Base-by-base conservation (phyloP, 35 echinoderm and acorn worm species). In the Amphiura filiformis region DNA sequence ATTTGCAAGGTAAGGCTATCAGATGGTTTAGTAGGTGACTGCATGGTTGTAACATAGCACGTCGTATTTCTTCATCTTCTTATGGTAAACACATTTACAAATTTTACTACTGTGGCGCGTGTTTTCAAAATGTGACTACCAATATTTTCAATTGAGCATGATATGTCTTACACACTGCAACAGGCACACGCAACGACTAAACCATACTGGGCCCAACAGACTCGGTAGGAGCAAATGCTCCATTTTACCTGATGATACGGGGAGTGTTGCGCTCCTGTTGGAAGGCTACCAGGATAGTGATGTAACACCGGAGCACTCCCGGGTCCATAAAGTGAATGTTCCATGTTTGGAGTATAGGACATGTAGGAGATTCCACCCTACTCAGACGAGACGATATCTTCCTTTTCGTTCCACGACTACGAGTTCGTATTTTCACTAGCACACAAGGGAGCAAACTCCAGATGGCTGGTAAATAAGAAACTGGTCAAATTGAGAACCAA, bases 261-360 rank as follows among this genome's bases (percentile, higher is more conserved):
- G 1, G 83, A 56, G 31, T 85, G 83, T 65, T 85, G 83, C 20
- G 49, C 56, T 1, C 42, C 81, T 9, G 81, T 64, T 23, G 83
- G 64, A 20, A 85, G 37, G 26, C 44, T 34, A 65, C 83, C 56
- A 26, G 83, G 83, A 28, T 85, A 85, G 83, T 85, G 83, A 36
- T 85, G 83, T 61, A 85, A 37, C 34, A 85, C 83, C 0, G 83
- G 83, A 32, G 83, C 83, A 56, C 47, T 70, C 32, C 83, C 37
- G 83, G 32, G 49, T 37, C 83, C 83, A 56, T 85, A 85, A 56
- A 85, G 37, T 32, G 83, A 85, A 61, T 85, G 83, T 40, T 85
- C 83, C 83, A 85, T 85, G 49, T 30, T 61, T 34, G 15, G 81
- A n/a, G 7, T 32, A 23, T 15, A 22, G 28, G 39, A 83, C 49